These are phyloP conservation scores for Hypomecis atomaria DNA, from an alignment of 2,888 invertebrate genomes.

Conservation along the genomic window DNA sequence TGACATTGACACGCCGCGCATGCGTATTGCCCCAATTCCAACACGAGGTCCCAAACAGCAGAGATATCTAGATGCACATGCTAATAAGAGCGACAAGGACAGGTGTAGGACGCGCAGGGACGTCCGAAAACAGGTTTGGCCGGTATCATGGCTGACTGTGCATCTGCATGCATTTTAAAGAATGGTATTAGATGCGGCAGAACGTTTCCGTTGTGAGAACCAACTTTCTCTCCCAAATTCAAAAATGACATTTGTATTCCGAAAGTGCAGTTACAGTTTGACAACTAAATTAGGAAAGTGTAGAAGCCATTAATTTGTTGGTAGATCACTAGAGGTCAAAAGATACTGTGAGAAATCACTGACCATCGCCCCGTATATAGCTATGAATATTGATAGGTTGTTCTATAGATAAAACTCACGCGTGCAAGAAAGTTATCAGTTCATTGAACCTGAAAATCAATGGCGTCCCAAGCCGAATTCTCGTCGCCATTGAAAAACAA, in stretches of 20 bases:
- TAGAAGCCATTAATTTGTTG: neutral
- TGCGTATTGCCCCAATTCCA: slow-evolving; percentile 81
- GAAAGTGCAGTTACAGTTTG: slow-evolving; percentile 19
- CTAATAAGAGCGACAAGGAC: slow-evolving; percentile 55
- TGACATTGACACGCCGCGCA: slow-evolving; percentile 82
- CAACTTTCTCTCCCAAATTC: slow-evolving; percentile 44
- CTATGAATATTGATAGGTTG: slow-evolving; percentile 35
- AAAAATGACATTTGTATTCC: slow-evolving; percentile 35
- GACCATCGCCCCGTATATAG: slow-evolving; percentile 16
- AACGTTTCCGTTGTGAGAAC: slow-evolving; percentile 48
- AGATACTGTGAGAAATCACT: slow-evolving; percentile 31
- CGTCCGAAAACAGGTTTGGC: slow-evolving; percentile 56
- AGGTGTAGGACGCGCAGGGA: slow-evolving; percentile 51
- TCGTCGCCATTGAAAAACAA: slow-evolving; percentile 36
- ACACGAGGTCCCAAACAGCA: slow-evolving; percentile 55
- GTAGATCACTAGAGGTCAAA: slow-evolving; percentile 32
- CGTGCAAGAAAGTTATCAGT: slow-evolving; percentile 45
- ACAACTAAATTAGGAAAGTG: neutral
- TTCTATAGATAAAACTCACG: slow-evolving; percentile 39
- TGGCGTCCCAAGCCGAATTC: slow-evolving; percentile 37
- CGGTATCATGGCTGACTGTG: slow-evolving; percentile 79
- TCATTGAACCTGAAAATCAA: slow-evolving; percentile 51
- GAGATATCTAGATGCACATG: slow-evolving; percentile 56
- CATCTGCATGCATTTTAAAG: slow-evolving; percentile 74
- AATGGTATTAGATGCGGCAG: slow-evolving; percentile 53